phyloP scores from a whole-genome alignment of 2,888 invertebrate genomes.

The Strigamia maritima region DNA sequence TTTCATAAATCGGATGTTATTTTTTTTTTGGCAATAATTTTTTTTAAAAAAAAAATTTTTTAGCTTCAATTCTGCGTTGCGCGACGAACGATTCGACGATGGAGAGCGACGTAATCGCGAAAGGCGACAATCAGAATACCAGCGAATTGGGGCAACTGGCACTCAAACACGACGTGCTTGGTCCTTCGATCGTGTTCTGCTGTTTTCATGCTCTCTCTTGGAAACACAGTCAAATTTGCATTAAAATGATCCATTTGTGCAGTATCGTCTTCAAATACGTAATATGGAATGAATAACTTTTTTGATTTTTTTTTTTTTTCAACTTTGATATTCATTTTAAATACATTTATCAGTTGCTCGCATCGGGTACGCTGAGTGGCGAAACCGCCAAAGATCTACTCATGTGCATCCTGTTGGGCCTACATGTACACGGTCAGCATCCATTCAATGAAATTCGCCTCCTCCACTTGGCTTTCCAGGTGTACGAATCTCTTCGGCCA shows the following conservation, averaged over 20 bases:
- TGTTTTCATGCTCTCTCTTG: conserved; percentile 66
- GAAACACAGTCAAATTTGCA: conserved; percentile 78
- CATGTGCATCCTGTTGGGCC: conserved; percentile 71
- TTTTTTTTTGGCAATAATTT: no score
- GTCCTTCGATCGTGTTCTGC: conserved; percentile 48
- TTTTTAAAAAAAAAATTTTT: no score
- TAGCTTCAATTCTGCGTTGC: conserved; percentile 63
- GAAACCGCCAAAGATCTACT: conserved; percentile 71
- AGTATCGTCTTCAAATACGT: conserved; percentile 61
- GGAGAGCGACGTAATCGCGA: conserved; percentile 64
- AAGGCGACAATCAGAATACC: conserved; percentile 62
- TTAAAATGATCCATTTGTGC: conserved; percentile 72
- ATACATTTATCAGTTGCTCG: conserved; percentile 58
- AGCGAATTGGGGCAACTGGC: conserved; percentile 76
- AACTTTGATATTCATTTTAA: background rate
- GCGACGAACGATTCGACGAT: conserved; percentile 44
- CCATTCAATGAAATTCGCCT: conserved; percentile 80
- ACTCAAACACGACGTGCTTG: conserved; percentile 53
- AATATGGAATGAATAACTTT: conserved; percentile 43
- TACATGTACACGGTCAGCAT: conserved; percentile 84
- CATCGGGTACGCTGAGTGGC: conserved; percentile 62
- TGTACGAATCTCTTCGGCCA: conserved; percentile 78
- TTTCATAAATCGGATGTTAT: no score
- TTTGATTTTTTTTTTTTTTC: background rate
- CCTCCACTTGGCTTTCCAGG: conserved; percentile 74